Conservation (phyloP, 2,888 invertebrate genomes). For the Vanessa cardui region DNA sequence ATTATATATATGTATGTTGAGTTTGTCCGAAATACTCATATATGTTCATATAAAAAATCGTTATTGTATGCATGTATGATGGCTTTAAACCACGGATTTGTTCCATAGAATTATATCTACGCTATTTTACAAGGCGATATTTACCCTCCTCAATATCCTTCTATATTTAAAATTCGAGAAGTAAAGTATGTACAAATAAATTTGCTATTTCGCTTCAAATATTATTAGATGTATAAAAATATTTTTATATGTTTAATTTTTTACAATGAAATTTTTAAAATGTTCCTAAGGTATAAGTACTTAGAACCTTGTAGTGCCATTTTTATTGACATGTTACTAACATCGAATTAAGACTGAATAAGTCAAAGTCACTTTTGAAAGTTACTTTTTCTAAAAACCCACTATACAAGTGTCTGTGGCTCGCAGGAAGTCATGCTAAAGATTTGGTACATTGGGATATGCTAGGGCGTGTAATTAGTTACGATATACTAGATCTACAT, state of each 20-base stretch:
- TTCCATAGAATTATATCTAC: constrained; percentile 25
- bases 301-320: constrained; percentile 73
- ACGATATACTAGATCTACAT: too few relatives aligned
- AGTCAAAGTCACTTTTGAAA: constrained; percentile 55
- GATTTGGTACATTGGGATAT: too few relatives aligned
- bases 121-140: constrained; percentile 21
- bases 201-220: constrained; percentile 53
- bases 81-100: constrained; percentile 34
- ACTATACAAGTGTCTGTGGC: too few relatives aligned
- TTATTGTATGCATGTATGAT: constrained; percentile 29
- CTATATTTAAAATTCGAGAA: constrained; percentile 28
- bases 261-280: constrained; percentile 56
- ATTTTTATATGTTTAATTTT: constrained; percentile 69
- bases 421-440: too few relatives aligned
- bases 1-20: constrained; percentile 13
- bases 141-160: constrained; percentile 20
- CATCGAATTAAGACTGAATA: constrained; percentile 77
- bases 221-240: constrained; percentile 52
- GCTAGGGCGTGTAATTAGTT: too few relatives aligned
- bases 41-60: constrained; percentile 4
- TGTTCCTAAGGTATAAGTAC: constrained; percentile 69
- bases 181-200: constrained; percentile 55
- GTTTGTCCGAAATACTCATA: constrained; percentile 8
- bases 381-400: constrained; percentile 15
- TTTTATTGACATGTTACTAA: constrained; percentile 56